phyloP scores from a whole-genome alignment of 2,113 vertebrate species.

The Typhlomys cinereus region DNA sequence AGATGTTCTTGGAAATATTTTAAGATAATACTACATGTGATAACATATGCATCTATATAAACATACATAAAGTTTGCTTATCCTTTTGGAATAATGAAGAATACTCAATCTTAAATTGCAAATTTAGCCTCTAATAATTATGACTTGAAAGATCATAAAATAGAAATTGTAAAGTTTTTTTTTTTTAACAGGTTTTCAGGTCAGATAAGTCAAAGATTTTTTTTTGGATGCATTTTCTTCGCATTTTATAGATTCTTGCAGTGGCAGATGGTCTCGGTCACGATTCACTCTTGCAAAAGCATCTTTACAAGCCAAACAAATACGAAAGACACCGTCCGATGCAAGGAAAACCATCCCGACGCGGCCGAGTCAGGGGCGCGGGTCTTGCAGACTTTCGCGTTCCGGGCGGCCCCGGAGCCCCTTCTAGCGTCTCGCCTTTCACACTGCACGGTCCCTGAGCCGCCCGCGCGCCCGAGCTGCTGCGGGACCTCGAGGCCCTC shows the following conservation, averaged over 20 bases:
- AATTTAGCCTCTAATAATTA: slow-evolving; percentile 35
- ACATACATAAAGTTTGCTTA: background rate
- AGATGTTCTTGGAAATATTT: slow-evolving; percentile 49
- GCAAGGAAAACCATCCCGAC: slow-evolving; percentile 37
- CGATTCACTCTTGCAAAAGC: slow-evolving; percentile 34
- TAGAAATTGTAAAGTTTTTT: slow-evolving; percentile 45
- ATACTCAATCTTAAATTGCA: slow-evolving; percentile 15
- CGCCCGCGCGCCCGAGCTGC: too few relatives aligned
- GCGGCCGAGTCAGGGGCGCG: slow-evolving; percentile 28
- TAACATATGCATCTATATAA: background rate
- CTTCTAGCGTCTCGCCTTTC: background rate
- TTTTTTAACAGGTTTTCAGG: slow-evolving; percentile 49
- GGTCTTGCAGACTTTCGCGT: too few relatives aligned
- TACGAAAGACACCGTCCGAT: background rate
- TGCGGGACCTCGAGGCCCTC: too few relatives aligned
- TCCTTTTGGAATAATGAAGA: slow-evolving; percentile 27
- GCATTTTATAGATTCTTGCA: background rate
- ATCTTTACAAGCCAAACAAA: background rate
- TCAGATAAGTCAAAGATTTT: slow-evolving; percentile 32
- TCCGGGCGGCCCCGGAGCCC: slow-evolving; percentile 20
- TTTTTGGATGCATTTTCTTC: background rate
- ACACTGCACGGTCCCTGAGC: slow-evolving; percentile 38
- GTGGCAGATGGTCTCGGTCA: background rate
- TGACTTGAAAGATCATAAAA: background rate
- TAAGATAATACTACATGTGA: slow-evolving; percentile 12